Base-by-base conservation (phyloP, 2,797 vertebrate genomes). In the Pterois miles region DNA sequence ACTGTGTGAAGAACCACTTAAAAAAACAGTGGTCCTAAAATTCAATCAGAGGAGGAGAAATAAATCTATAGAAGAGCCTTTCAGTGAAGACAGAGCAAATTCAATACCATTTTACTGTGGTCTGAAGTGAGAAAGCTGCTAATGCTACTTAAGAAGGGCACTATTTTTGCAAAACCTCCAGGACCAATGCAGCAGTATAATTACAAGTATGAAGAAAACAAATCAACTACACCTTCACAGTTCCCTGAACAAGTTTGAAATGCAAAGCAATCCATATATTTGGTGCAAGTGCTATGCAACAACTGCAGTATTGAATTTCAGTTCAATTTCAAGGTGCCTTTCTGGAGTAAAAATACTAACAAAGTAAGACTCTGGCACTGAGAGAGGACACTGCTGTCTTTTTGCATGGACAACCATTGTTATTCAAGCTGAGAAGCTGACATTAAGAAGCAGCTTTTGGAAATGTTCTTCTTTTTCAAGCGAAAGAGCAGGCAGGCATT, bases 251-350 rank as follows among this genome's bases (percentile, higher is more conserved):
- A 85, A 65, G 76, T 73, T 13, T 34, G 7, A 63, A 82, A 46
- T 6, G 40, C 25, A 71, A 86, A 71, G 54, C 34, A 82, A 85
- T 86, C 82, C 33, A 90, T 82, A 81, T 20, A 59, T 76, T 78
- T 73, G 8, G 62, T 66, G 63, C 46, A 73, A 77, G 59, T 43
- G 56, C 43, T 74, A 33, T 36, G 74, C 79, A 83, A 75, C 65
- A 71, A 71, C 81, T 77, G 67, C 58, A 69, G 57, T 79, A 86
- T 71, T 84, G 82, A 83, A 83, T 85, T 84, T 84, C 74, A 80
- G 64, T 69, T 80, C 58, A 3, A 74, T 74, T 62, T 80, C 43
- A 54, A 71, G 33, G 10, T 22, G 5, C 25, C 31, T 53, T 70
- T 80, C 46, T 50, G 14, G 54, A 76, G 59, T 33, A 46, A 50